Base-by-base conservation (phyloP, 2,113 vertebrate genomes). In the Sprattus sprattus region DNA sequence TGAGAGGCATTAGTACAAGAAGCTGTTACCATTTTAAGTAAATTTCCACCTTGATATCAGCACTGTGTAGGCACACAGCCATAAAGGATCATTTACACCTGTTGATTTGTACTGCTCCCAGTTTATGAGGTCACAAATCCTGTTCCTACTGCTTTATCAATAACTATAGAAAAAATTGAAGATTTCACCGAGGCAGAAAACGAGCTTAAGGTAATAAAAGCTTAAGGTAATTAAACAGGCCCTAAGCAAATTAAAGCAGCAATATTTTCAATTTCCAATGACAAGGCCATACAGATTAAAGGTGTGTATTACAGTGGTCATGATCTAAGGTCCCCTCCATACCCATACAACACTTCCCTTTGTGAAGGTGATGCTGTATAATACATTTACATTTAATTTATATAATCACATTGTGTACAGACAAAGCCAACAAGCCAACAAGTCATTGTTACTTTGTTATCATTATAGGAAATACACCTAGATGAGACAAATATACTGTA, bases 1-100 rank as follows among this genome's bases (percentile, higher is more conserved):
- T 92, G 88, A 90, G 89, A 52, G 52, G 90, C 71, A 87, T 91
- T 0, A 88, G 81, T 90, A 86, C 86, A 83, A 47, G 78, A n/a
- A 71, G 82, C 67, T 46, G 85, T 86, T 80, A 84, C 32, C 57
- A 4, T 20, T 86, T 82, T 82, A 50, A 15, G 82, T 78, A 44
- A 45, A 83, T 88, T 80, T 88, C 81, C 60, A 16, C 54, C 60
- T 75, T 47, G 78, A 83, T 50, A 75, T 78, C 81, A 86, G 46
- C 44, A 39, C 39, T 39, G 16, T 67, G n/a, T 64, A 81, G 67
- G 80, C 67, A 47, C n/a, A 84, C 83, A 54, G 32, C 45, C 28
- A 81, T 82, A 47, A 50, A 67, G 83, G n/a, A 39, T 4, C 71
- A 78, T 78, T 20, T 50, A 81, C 67, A 87, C 67, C 45, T 86